These are phyloP conservation scores for Rhagonycha lutea DNA, from an alignment of 2,888 invertebrate genomes.

Conservation along the genomic window DNA sequence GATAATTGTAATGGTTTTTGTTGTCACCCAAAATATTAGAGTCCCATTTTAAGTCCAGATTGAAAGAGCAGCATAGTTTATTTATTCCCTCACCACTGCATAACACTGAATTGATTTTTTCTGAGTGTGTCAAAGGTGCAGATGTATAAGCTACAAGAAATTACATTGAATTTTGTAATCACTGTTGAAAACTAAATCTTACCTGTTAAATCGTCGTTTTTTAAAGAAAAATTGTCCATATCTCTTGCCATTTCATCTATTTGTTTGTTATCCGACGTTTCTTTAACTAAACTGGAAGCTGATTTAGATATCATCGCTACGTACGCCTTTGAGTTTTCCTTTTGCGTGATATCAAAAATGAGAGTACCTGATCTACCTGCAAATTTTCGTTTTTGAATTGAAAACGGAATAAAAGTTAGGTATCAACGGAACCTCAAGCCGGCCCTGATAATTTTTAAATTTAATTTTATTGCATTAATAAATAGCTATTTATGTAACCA, in stretches of 20 bases:
- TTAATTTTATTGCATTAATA: no score
- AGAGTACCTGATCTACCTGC: slow-evolving; percentile 23
- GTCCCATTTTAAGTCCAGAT: slow-evolving; percentile 17
- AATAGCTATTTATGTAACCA: no score
- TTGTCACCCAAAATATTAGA: neutral
- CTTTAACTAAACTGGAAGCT: neutral
- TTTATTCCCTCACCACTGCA: slow-evolving; percentile 19
- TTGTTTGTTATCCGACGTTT: slow-evolving; percentile 20
- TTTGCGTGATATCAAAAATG: slow-evolving; percentile 11
- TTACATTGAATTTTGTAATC: neutral
- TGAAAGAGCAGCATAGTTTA: slow-evolving; percentile 50
- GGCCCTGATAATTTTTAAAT: no score
- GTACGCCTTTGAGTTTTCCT: slow-evolving; percentile 18
- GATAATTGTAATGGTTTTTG: slow-evolving; percentile 54
- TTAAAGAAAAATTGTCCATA: slow-evolving; percentile 54
- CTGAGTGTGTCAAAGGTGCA: slow-evolving; percentile 18
- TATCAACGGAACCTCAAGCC: no score
- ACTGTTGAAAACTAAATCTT: neutral
- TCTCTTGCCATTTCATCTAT: slow-evolving; percentile 38
- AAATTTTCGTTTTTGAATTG: neutral
- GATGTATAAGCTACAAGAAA: slow-evolving; percentile 23
- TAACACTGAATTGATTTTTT: neutral
- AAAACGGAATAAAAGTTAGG: neutral
- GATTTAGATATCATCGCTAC: slow-evolving; percentile 19
- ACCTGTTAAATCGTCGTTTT: slow-evolving; percentile 52